These are phyloP conservation scores for Cyclina sinensis DNA, from an alignment of 1,140 invertebrate genomes.

Conservation along the genomic window DNA sequence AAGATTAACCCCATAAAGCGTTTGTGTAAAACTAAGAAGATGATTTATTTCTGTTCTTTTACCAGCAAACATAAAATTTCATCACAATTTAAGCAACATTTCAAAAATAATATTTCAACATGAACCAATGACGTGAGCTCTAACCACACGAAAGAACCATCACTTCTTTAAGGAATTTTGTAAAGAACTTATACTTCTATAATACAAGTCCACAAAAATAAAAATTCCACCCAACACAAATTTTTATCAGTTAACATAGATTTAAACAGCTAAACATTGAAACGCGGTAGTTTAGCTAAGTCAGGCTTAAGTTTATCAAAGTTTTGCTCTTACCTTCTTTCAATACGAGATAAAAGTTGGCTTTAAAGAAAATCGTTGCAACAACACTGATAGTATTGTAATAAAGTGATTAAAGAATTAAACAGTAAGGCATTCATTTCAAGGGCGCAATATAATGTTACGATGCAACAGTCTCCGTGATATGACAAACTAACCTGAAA, in stretches of 20 bases:
- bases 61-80: no score
- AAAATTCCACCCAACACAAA: neutral
- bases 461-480: no score
- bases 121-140: neutral
- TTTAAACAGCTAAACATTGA: no score
- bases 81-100: no score
- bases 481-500: no score
- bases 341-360: constrained; percentile 38
- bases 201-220: no score
- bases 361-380: constrained; percentile 7
- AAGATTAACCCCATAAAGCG: neutral
- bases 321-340: neutral
- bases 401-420: neutral
- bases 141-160: neutral
- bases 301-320: constrained; percentile 16
- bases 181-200: no score
- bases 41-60: no score
- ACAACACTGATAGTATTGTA: constrained; percentile 24
- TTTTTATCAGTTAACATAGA: neutral
- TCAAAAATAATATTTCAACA: neutral
- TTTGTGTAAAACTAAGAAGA: no score
- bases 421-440: neutral
- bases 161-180: neutral
- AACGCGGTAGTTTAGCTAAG: constrained; percentile 13
- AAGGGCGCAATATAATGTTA: no score